Percentiles rank a stretch among this genome's conserved stretches.
Conservation (phyloP, 2,888 invertebrate genomes). For the Drosophila fungiperda region DNA sequence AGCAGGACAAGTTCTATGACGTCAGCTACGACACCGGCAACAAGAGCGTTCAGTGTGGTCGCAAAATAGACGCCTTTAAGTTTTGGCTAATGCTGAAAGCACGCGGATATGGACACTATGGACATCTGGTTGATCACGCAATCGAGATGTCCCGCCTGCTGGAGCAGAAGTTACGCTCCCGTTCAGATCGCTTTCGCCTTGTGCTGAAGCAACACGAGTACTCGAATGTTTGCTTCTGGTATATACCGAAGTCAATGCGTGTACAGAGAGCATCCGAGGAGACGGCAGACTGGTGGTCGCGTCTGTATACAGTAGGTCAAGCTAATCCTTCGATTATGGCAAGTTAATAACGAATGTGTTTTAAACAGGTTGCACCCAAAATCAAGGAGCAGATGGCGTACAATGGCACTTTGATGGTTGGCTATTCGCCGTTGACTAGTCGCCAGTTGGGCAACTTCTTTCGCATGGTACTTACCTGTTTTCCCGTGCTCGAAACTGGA, state of each 20-base stretch:
- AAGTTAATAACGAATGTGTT: neutral
- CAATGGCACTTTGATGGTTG: constrained; percentile 90
- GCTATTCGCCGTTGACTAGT: constrained; percentile 89
- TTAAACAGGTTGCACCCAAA: constrained; percentile 87
- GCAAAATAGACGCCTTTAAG: constrained; percentile 96
- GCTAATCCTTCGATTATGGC: neutral
- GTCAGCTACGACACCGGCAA: constrained; percentile 92
- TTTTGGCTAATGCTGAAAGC: constrained; percentile 97
- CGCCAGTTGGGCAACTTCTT: constrained; percentile 90
- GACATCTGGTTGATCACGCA: constrained; percentile 88
- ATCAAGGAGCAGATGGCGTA: constrained; percentile 90
- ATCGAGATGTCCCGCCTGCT: constrained; percentile 88
- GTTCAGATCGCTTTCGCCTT: constrained; percentile 87
- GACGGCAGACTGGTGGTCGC: constrained; percentile 86
- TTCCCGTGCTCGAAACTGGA: constrained; percentile 87
- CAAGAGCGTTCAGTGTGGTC: constrained; percentile 96
- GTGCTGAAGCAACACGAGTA: constrained; percentile 89
- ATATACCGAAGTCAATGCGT: constrained; percentile 87
- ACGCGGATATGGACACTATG: constrained; percentile 88
- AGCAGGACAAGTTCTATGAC: constrained; percentile 94
- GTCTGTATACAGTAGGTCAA: constrained; percentile 84
- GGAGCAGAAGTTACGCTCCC: constrained; percentile 85
- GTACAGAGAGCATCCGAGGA: constrained; percentile 82
- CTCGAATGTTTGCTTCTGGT: constrained; percentile 97
- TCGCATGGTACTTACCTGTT: constrained; percentile 90